These are phyloP conservation scores for Falco rusticolus DNA, from an alignment of 2,797 vertebrate genomes.

Conservation along the genomic window DNA sequence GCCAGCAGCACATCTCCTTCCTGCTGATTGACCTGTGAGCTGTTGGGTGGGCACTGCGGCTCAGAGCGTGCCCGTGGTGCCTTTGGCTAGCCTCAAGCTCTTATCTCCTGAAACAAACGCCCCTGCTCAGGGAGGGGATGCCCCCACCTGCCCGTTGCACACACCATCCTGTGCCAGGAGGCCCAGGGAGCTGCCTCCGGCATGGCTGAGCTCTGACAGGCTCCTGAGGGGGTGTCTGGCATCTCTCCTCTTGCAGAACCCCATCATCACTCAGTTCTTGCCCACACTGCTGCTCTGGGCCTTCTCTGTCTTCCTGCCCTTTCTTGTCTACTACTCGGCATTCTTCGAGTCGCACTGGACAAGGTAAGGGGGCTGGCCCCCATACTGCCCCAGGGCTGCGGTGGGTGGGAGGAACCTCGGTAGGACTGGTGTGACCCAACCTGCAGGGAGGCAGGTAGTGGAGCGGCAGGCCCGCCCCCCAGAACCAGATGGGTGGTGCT, in stretches of 20 bases:
- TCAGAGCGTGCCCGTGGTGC: not conserved
- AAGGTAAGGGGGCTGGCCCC: constrained; percentile 77
- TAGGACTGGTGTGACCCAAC: not conserved
- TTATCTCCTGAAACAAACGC: not conserved
- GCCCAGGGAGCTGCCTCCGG: not conserved
- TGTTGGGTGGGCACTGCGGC: not conserved
- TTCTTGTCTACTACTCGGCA: constrained; percentile 94
- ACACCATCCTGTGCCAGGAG: not conserved
- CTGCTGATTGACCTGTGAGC: not conserved
- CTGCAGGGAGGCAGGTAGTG: not conserved
- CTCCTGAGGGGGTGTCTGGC: not conserved
- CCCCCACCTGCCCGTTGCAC: not conserved
- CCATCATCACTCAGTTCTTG: constrained; percentile 94
- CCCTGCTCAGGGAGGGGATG: not conserved
- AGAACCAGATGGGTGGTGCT: not conserved
- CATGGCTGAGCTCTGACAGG: not conserved
- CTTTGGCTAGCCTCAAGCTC: not conserved
- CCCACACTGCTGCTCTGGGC: constrained; percentile 94
- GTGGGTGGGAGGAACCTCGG: not conserved
- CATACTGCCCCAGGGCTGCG: not conserved
- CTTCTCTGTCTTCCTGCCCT: constrained; percentile 93
- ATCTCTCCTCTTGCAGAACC: constrained; percentile 82
- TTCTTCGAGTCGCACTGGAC: constrained; percentile 98
- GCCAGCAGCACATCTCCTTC: not conserved
- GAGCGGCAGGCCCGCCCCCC: not conserved